These are phyloP conservation scores for Clytia hemisphaerica DNA, from an alignment of 30 jellyfish, hydroid and myxozoan species.

Conservation along the genomic window DNA sequence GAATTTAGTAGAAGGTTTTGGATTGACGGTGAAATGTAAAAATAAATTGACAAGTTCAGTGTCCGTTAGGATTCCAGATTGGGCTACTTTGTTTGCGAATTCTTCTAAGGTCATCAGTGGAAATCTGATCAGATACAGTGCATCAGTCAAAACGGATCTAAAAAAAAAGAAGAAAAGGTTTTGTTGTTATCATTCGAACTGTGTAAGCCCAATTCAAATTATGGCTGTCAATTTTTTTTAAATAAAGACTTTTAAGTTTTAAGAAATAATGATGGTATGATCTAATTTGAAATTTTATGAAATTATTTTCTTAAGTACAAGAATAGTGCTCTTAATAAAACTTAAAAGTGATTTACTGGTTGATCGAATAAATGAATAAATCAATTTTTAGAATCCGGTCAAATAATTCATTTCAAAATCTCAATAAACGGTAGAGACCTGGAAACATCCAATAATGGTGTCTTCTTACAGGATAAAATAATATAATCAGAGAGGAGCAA, in stretches of 20 bases:
- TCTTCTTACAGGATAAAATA: neutral
- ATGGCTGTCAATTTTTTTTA: no score
- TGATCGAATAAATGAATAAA: no score
- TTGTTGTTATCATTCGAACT: no score
- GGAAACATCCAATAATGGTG: neutral
- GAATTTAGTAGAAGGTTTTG: slow-evolving; percentile 88
- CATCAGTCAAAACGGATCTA: slow-evolving; percentile 76
- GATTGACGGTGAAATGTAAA: slow-evolving; percentile 92
- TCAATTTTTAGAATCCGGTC: neutral
- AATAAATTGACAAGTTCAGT: slow-evolving; percentile 76
- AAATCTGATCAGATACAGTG: slow-evolving; percentile 71
- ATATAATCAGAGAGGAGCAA: neutral
- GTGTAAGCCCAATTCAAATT: no score
- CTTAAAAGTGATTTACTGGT: no score
- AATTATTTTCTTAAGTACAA: no score
- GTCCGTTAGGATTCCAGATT: slow-evolving; percentile 94
- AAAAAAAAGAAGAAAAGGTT: neutral
- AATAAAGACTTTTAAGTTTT: no score
- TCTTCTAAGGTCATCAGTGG: slow-evolving; percentile 98
- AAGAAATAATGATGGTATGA: no score
- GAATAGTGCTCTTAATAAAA: no score
- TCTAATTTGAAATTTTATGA: no score
- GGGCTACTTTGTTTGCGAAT: slow-evolving; percentile 93
- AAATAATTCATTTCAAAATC: neutral
- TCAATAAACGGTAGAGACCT: neutral